Conservation (phyloP, 2,113 vertebrate species). For the Oriolus oriolus region DNA sequence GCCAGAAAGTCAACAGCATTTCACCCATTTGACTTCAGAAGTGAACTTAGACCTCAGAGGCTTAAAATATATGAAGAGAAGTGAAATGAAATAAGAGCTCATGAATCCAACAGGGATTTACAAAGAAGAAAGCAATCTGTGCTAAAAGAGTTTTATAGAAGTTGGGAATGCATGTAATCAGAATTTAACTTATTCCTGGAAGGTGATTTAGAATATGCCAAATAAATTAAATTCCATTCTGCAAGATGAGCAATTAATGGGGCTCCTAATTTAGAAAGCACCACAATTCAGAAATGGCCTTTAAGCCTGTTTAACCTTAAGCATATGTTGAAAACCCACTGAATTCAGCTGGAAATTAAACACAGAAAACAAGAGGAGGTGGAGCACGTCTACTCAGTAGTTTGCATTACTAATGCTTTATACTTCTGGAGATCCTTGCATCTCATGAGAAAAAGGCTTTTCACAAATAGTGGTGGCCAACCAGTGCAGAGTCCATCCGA, state of each 20-base stretch:
- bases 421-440: not conserved
- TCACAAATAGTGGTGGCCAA: not conserved
- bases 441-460: not conserved
- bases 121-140: not conserved
- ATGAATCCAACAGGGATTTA: not conserved
- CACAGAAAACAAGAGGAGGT: not conserved
- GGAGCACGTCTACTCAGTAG: accelerated
- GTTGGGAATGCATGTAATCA: not conserved
- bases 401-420: not conserved
- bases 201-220: constrained; percentile 30
- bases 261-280: not conserved
- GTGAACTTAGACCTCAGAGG: constrained; percentile 18
- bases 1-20: constrained; percentile 7
- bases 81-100: not conserved
- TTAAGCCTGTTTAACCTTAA: constrained; percentile 22
- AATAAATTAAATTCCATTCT: constrained; percentile 24
- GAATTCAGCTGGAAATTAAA: not conserved
- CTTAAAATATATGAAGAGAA: constrained; percentile 33
- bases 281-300: not conserved
- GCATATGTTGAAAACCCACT: not conserved
- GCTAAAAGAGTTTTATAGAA: not conserved
- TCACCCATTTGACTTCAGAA: constrained; percentile 22
- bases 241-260: constrained; percentile 6
- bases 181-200: constrained; percentile 10
- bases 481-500: not conserved